Evolutionary conservation across 2,797 vertebrate species (phyloP).

Genomic region (Hapalemur alaotrensis): DNA sequence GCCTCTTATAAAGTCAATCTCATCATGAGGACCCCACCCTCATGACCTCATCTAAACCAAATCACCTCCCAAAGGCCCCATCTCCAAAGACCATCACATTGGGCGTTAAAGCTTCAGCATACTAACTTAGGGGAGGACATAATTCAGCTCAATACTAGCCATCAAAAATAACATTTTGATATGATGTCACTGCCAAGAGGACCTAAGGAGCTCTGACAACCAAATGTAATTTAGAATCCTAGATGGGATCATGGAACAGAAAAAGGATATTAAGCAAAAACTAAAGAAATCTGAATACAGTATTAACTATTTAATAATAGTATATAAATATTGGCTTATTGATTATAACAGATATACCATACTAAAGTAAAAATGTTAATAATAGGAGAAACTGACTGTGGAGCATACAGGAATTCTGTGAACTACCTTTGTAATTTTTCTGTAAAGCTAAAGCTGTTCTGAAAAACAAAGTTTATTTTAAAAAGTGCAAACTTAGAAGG

Average conservation of each 20-base stretch:
- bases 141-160: background rate
- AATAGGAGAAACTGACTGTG: background rate
- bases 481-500: slow-evolving; percentile 35
- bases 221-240: background rate
- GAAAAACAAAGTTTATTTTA: slow-evolving; percentile 19
- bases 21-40: background rate
- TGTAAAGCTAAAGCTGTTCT: slow-evolving; percentile 10
- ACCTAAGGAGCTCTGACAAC: background rate
- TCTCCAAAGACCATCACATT: background rate
- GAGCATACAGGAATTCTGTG: background rate
- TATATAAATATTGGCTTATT: background rate
- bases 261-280: background rate
- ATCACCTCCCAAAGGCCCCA: background rate
- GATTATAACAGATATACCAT: background rate
- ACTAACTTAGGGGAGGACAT: background rate
- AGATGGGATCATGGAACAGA: background rate
- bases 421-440: background rate
- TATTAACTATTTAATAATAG: background rate
- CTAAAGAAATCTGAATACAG: background rate
- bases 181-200: background rate
- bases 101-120: background rate
- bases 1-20: background rate
- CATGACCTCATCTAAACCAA: background rate
- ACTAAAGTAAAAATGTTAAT: background rate
- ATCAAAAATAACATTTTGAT: background rate